Base-by-base conservation (phyloP, 2,888 invertebrate genomes). In the Suillia variegata region DNA sequence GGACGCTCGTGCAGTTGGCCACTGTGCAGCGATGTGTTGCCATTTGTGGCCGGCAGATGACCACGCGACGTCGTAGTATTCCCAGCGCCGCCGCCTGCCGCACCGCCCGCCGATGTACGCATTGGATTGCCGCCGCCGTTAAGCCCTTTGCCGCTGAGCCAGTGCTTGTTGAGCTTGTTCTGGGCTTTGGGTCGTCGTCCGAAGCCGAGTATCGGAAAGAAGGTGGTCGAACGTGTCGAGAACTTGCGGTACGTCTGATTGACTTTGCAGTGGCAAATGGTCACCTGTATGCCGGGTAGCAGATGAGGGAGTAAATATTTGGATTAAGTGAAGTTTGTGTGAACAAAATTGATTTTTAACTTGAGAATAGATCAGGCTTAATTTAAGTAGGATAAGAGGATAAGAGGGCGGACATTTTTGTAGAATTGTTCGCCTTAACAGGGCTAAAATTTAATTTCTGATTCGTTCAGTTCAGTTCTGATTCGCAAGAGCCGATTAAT, bases 241-340 rank as follows among this genome's bases (percentile, higher is more conserved):
- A 88, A 84, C 33, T 87, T 85, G 51, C 88, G 87, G 81, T 90
- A 90, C 1, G 90, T 90, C 82, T 90, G 89, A 83, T 91, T 89
- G 67, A 90, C 88, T 67, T 90, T 87, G 80, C 91, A 92, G 80
- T 92, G 91, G 79, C 91, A 92, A 42, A 88, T 88, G 53, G 89
- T 88, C 68, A 90, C 89, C 90, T 90, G 82, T 34, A 80, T 34
- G n/a, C n/a, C n/a, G n/a, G n/a, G n/a, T n/a, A n/a, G n/a, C n/a
- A 34, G 17, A 54, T 5, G 42, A 22, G 34, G 13, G 58, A 31
- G 31, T 31, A 12, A 31, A 12, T 31, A 12, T 31, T 5, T 5
- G 6, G 12, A 31, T 5, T 31, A 12, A 31, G 31, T 31, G 31
- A 31, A 31, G 31, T 31, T n/a, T n/a, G n/a, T n/a, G n/a, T n/a